A percentile compares a stretch with the other conserved stretches of the same genome.
phyloP scores from a whole-genome alignment of 2,888 invertebrate species.

The Abscondita cerata region DNA sequence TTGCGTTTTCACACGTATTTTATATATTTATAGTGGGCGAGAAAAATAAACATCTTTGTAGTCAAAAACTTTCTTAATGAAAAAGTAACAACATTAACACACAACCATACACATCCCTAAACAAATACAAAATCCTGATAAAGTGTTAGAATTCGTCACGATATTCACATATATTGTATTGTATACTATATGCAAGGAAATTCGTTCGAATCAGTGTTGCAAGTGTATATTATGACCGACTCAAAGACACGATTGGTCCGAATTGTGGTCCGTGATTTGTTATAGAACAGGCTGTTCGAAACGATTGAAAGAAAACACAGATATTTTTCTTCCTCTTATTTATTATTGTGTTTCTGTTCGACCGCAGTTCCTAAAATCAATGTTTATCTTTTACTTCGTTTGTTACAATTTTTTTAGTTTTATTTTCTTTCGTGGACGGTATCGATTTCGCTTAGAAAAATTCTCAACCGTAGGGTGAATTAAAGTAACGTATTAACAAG shows the following conservation, averaged over 20 bases:
- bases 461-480: no score
- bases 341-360: slow-evolving; percentile 45
- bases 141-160: slow-evolving; percentile 21
- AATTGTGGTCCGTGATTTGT: slow-evolving; percentile 47
- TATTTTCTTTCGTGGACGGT: not conserved
- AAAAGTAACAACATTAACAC: no score
- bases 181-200: slow-evolving; percentile 33
- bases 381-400: slow-evolving; percentile 47
- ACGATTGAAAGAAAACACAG: slow-evolving; percentile 49
- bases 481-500: no score
- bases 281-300: slow-evolving; percentile 46
- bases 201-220: slow-evolving; percentile 22
- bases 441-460: no score
- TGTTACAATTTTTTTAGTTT: slow-evolving; percentile 28
- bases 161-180: slow-evolving; percentile 30
- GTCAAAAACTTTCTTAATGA: no score
- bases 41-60: no score
- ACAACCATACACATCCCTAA: no score
- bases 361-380: slow-evolving; percentile 47
- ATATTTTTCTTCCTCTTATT: slow-evolving; percentile 46
- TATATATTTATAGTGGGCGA: no score
- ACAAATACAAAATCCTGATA: no score
- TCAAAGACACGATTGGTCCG: slow-evolving; percentile 37
- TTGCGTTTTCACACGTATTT: no score
- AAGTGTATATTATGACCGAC: slow-evolving; percentile 36